Base-by-base conservation (phyloP, 2,113 vertebrate species). In the Callospermophilus lateralis region DNA sequence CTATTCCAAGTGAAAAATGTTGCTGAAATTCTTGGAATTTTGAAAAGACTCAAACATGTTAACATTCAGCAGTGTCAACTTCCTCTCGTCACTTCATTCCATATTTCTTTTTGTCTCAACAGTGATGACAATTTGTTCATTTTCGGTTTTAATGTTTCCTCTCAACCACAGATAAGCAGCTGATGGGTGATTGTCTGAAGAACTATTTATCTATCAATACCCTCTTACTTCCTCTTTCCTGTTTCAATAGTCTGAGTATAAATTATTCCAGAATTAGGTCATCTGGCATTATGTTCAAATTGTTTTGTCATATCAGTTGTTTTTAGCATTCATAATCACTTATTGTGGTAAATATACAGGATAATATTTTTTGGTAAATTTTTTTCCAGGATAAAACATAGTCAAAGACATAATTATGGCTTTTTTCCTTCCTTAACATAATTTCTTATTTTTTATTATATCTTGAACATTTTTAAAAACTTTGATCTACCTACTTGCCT, bases 91-190 rank as follows among this genome's bases (percentile, higher is more conserved):
- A 77, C 34, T 48, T 32, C 42, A 39, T 17, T 77, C 28, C n/a
- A 13, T 79, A 70, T 37, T 95, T 94, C 24, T 77, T 70, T 53
- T 88, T 76, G 20, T 77, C 20, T 73, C 67, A 61, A 16, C 8
- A 39, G 7, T 42, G 48, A 74, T 84, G 53, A 39, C 7, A 83
- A 78, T 83, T 78, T 78, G 3, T 48, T 87, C 55, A 78, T 78
- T 88, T 90, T 93, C 68, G 39, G 37, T 58, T 61, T 63, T 73
- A 73, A 67, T 74, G 39, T 94, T 81, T 81, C 10, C 81, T 90
- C 51, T 77, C 22, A 67, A 65, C 42, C n/a, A 84, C 63, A 87
- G 84, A 89, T 51, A 91, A 85, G 55, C 24, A 89, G 34, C 6
- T 93, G 53, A 77, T 65, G 63, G 61, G 37, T 77, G n/a, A 93